These are phyloP conservation scores for Orbicella faveolata DNA, from an alignment of 64 coral and sea anemone genomes.

Conservation along the genomic window DNA sequence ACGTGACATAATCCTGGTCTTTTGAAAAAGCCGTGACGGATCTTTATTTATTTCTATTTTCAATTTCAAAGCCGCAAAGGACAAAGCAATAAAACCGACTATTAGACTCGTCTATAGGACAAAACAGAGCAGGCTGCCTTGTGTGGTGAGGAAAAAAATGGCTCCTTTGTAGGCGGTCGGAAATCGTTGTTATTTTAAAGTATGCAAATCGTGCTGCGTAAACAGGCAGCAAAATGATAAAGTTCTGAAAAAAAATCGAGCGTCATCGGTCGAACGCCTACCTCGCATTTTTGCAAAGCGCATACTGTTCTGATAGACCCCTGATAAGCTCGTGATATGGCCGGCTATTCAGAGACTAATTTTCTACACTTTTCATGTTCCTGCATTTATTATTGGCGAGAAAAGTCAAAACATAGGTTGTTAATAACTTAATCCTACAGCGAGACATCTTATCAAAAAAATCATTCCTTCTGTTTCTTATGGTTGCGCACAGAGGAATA, in stretches of 20 bases:
- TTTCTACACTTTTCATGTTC: neutral
- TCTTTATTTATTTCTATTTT: slow-evolving; percentile 8
- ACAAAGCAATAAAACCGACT: neutral
- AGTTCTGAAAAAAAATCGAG: neutral
- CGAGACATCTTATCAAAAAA: neutral
- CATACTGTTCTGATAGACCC: neutral
- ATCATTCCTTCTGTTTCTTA: neutral
- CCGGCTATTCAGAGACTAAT: neutral
- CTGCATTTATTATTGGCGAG: neutral
- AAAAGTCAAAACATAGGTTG: neutral
- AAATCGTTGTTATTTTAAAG: neutral
- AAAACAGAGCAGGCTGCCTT: neutral
- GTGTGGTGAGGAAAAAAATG: neutral
- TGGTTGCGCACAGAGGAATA: neutral
- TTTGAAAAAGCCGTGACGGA: neutral
- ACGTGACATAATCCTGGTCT: neutral
- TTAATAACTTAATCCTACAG: neutral
- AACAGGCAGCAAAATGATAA: neutral
- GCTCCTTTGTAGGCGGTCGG: slow-evolving; percentile 9
- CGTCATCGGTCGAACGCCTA: neutral
- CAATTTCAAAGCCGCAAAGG: neutral
- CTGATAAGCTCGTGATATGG: neutral
- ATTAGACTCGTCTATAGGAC: neutral
- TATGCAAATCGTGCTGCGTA: neutral
- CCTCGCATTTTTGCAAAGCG: neutral